Percentiles rank a stretch among this genome's conserved stretches.
Evolutionary conservation across 2,888 invertebrate genomes (phyloP).

Genomic region (Oligia strigilis): DNA sequence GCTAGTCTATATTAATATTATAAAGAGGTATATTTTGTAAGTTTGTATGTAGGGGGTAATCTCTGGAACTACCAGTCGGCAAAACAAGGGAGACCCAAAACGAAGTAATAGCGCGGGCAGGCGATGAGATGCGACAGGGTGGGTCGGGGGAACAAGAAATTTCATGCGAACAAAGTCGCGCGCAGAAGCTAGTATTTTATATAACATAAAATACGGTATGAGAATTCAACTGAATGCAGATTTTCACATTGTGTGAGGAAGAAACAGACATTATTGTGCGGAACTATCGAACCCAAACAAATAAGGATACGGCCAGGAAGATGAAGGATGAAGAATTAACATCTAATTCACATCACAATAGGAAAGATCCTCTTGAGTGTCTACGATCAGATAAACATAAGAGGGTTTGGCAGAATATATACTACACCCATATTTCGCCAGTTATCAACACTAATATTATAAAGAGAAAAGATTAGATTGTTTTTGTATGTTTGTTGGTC

Average conservation of each 20-base stretch:
- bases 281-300: neutral
- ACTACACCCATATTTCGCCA: no score
- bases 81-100: no score
- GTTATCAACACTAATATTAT: no score
- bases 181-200: no score
- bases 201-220: neutral
- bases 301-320: neutral
- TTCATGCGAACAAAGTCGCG: no score
- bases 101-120: no score
- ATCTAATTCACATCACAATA: conserved; percentile 5
- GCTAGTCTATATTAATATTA: no score
- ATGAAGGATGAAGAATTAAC: neutral
- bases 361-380: neutral
- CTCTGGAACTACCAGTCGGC: no score
- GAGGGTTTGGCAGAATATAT: neutral
- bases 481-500: neutral
- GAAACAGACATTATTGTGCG: neutral
- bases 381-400: neutral
- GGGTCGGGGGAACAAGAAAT: no score
- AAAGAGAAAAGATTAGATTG: neutral
- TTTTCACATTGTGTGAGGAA: neutral
- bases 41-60: no score
- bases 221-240: neutral
- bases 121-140: no score
- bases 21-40: no score